Evolutionary conservation across 2,888 invertebrate species (phyloP).

Genomic region (Stegophylla sp.): DNA sequence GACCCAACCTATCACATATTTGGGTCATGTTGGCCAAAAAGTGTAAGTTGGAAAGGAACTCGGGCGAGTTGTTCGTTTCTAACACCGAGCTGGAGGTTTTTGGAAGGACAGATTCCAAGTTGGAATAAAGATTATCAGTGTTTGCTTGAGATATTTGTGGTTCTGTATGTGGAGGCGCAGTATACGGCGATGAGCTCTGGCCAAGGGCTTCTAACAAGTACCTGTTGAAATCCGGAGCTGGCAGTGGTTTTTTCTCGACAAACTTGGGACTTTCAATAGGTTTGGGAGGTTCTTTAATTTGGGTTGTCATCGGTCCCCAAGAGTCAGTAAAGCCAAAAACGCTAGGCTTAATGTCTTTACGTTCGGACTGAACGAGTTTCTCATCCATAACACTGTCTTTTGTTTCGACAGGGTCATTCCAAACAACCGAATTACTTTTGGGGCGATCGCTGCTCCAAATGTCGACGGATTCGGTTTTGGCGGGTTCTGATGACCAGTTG

Average conservation of each 20-base stretch:
- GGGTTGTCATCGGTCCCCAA: slow-evolving; percentile 41
- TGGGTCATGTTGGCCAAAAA: slow-evolving; percentile 56
- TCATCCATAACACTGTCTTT: slow-evolving; percentile 45
- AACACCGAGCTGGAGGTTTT: slow-evolving; percentile 53
- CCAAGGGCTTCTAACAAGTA: slow-evolving; percentile 46
- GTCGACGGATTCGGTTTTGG: slow-evolving; percentile 48
- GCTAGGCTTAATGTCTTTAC: slow-evolving; percentile 42
- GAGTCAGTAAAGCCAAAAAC: slow-evolving; percentile 52
- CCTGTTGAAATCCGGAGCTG: slow-evolving; percentile 49
- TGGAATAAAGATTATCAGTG: slow-evolving; percentile 48
- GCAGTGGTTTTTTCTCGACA: slow-evolving; percentile 55
- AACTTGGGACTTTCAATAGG: slow-evolving; percentile 54
- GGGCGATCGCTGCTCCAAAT: slow-evolving; percentile 58
- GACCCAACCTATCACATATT: slow-evolving; percentile 57
- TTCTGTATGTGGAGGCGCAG: slow-evolving; percentile 51
- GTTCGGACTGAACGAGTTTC: slow-evolving; percentile 48
- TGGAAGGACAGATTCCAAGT: slow-evolving; percentile 54
- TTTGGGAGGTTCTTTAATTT: slow-evolving; percentile 54
- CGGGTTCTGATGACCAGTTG: slow-evolving; percentile 52
- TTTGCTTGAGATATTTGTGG: slow-evolving; percentile 54
- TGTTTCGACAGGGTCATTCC: slow-evolving; percentile 48
- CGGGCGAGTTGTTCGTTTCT: slow-evolving; percentile 55
- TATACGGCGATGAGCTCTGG: slow-evolving; percentile 47
- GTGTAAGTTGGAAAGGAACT: slow-evolving; percentile 55
- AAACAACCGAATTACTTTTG: slow-evolving; percentile 55